Evolutionary conservation across 2,113 vertebrate species (phyloP).

Genomic region (Leucopternis melanops): DNA sequence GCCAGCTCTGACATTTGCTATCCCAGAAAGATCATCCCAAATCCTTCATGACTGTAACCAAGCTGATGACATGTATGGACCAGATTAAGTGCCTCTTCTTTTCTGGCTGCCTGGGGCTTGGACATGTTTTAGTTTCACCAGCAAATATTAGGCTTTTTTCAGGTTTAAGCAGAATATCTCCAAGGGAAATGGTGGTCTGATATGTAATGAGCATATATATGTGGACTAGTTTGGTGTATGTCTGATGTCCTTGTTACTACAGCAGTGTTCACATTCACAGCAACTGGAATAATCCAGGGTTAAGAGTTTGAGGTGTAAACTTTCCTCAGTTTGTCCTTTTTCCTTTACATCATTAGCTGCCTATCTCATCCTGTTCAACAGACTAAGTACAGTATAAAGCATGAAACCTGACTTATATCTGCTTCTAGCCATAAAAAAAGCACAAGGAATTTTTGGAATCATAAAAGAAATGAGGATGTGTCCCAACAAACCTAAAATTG

Average conservation of each 20-base stretch:
- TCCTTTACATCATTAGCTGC: neutral
- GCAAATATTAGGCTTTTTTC: neutral
- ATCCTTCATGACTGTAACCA: neutral
- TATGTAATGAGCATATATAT: neutral
- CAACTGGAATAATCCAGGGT: neutral
- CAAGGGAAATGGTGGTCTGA: neutral
- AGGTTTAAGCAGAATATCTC: neutral
- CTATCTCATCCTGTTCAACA: neutral
- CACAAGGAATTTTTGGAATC: neutral
- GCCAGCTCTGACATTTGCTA: neutral
- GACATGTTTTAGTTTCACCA: neutral
- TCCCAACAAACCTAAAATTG: neutral
- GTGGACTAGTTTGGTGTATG: neutral
- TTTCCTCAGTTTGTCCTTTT: neutral
- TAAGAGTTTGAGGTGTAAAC: neutral
- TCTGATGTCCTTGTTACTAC: neutral
- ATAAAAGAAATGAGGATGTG: neutral
- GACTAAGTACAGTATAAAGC: neutral
- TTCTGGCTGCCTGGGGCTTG: neutral
- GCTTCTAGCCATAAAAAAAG: neutral
- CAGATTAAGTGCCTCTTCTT: neutral
- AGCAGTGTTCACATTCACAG: neutral
- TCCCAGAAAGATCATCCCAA: neutral
- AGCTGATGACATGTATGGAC: neutral
- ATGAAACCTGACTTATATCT: neutral